Base-by-base conservation (phyloP, 2,797 vertebrate genomes). In the Heliangelus exortis region DNA sequence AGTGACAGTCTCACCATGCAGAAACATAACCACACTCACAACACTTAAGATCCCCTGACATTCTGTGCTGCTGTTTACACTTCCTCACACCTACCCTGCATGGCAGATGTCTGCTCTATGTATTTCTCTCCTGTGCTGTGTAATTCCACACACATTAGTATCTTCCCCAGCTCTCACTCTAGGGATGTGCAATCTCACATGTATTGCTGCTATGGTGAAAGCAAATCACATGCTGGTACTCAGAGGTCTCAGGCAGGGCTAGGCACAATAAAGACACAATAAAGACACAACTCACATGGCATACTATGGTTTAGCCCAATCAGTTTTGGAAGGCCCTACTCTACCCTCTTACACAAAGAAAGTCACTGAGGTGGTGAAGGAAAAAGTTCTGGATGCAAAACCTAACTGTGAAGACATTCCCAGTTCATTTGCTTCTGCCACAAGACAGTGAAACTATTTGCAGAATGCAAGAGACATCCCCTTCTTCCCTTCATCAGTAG, bases 381-480 rank as follows among this genome's bases (percentile, higher is more conserved):
- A 67, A 89, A 89, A 33, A 92, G 92, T 68, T 79, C 36, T 25
- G 73, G 29, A 26, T 1, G 5, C 73, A 85, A 36, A 71, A 69
- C 25, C 51, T 53, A 85, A 90, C 31, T 50, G 34, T 72, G 69
- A 89, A 92, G 43, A 68, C 25, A 78, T 89, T 95, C 19, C 73
- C 73, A n/a, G 26, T 78, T 62, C 58, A 43, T 84, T 78, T 57
- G 36, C 59, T 94, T 82, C 78, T 53, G 28, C 41, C 29, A 74
- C 33, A 75, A 82, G 67, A 87, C 77, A 93, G 67, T 61, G 88
- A 73, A 93, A 79, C 67, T 82, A n/a, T 79, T 45, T 84, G 48
- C 74, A 94, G 48, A 57, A 74, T 72, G 63, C 2, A 15, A 92
- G 84, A 85, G 22, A 59, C 11, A 34, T 73, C 15, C 69, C 39